Evolutionary conservation across 2,888 invertebrate species (phyloP).

Genomic region (Gonocerus acuteangulatus): DNA sequence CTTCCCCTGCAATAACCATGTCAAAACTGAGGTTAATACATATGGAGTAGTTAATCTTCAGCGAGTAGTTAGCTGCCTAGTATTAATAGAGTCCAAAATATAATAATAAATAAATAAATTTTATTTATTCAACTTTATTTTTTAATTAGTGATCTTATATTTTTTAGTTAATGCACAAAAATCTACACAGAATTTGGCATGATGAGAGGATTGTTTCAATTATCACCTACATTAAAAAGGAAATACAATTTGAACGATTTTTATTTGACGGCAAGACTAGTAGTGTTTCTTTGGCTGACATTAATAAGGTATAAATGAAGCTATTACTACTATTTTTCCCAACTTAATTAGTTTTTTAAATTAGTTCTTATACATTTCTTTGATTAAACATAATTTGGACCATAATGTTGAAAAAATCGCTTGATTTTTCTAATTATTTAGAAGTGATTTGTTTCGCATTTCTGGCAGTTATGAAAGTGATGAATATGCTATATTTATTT

Average conservation of each 20-base stretch:
- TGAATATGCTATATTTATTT: too few relatives aligned
- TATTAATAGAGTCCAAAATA: too few relatives aligned
- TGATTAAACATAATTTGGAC: too few relatives aligned
- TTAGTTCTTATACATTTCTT: neutral
- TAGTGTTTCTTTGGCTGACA: slow-evolving; percentile 4
- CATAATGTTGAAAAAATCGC: too few relatives aligned
- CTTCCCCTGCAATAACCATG: too few relatives aligned
- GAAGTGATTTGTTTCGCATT: too few relatives aligned
- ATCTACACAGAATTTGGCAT: slow-evolving; percentile 25
- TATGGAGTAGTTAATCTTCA: too few relatives aligned
- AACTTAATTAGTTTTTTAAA: neutral
- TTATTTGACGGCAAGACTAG: slow-evolving; percentile 4
- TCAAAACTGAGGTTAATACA: too few relatives aligned
- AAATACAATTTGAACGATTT: slow-evolving; percentile 21
- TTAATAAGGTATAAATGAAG: slow-evolving; percentile 27
- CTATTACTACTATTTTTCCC: neutral
- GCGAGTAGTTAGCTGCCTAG: too few relatives aligned
- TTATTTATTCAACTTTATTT: neutral
- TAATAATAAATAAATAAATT: too few relatives aligned
- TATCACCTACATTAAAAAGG: slow-evolving; percentile 22
- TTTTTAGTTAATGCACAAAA: slow-evolving; percentile 18
- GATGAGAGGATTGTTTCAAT: slow-evolving; percentile 26
- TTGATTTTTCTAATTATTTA: too few relatives aligned
- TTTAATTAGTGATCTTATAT: neutral
- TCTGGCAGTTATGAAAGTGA: too few relatives aligned